Conservation (phyloP, 1,140 invertebrate genomes). For the Tribolium castaneum region DNA sequence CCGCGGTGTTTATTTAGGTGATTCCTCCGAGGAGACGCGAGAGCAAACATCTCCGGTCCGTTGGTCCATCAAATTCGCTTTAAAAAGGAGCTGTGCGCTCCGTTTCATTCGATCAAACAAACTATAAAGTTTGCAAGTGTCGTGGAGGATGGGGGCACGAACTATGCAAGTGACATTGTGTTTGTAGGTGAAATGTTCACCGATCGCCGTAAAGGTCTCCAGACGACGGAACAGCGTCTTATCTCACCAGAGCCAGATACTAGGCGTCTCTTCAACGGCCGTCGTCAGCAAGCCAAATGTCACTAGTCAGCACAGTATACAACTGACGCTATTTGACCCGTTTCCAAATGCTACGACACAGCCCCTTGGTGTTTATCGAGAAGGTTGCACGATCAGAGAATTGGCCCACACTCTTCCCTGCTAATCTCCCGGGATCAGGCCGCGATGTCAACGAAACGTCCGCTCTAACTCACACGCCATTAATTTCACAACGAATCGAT, state of each 20-base stretch:
- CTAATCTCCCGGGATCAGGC: constrained; percentile 36
- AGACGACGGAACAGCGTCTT: constrained; percentile 13
- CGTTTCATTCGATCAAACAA: constrained; percentile 43
- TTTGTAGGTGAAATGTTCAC: constrained; percentile 34
- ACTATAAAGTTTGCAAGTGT: constrained; percentile 39
- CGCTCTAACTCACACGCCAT: background rate
- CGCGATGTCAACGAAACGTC: background rate
- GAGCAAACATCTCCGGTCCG: constrained; percentile 28
- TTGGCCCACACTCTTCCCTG: background rate
- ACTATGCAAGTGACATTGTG: constrained; percentile 26
- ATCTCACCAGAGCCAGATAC: constrained; percentile 19
- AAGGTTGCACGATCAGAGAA: constrained; percentile 38
- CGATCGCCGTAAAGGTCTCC: constrained; percentile 20
- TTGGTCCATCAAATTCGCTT: constrained; percentile 35
- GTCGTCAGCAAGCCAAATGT: constrained; percentile 34
- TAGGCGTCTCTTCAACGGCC: constrained; percentile 30
- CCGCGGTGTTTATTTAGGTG: constrained; percentile 29
- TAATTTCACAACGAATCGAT: background rate
- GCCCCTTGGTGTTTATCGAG: constrained; percentile 29
- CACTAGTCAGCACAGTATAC: constrained; percentile 30
- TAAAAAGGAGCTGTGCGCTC: constrained; percentile 35
- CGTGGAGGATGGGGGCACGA: constrained; percentile 19
- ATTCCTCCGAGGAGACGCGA: background rate
- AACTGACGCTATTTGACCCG: constrained; percentile 26
- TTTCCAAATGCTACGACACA: constrained; percentile 34